Conservation (phyloP, 2,113 vertebrate genomes). For the Ophthalmolycus amberensis region DNA sequence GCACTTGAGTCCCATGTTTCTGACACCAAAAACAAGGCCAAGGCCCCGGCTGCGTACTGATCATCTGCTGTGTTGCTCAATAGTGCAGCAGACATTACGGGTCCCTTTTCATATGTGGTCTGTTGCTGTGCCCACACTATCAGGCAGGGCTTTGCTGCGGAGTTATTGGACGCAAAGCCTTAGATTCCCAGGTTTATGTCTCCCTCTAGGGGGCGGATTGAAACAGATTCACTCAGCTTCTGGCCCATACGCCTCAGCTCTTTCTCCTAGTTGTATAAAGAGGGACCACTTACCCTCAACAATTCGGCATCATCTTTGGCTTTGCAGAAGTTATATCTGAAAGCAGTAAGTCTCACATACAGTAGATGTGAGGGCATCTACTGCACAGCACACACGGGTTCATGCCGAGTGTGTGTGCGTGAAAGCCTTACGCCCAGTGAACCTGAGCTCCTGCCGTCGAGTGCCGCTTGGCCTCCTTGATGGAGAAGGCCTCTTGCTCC, state of each 20-base stretch:
- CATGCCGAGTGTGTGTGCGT: background rate
- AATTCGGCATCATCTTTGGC: constrained; percentile 71
- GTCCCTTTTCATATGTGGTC: background rate
- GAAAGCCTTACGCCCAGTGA: constrained; percentile 75
- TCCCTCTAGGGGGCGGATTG: constrained; percentile 54
- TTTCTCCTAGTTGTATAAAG: background rate
- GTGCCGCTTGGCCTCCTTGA: constrained; percentile 81
- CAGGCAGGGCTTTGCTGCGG: constrained; percentile 1
- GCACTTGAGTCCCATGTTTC: constrained; percentile 14
- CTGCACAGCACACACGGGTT: background rate
- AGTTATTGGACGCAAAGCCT: constrained; percentile 4
- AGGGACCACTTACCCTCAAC: background rate
- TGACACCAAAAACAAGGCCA: constrained; percentile 14
- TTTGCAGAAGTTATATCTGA: constrained; percentile 48
- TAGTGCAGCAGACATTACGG: constrained; percentile 10
- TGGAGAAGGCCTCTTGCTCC: constrained; percentile 71
- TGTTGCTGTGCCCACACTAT: background rate
- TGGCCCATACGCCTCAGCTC: background rate
- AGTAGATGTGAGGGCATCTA: constrained; percentile 10
- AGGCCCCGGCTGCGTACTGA: background rate
- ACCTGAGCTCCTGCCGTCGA: constrained; percentile 77
- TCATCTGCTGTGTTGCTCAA: constrained; percentile 13
- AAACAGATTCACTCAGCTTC: constrained; percentile 5
- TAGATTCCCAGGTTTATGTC: constrained; percentile 43
- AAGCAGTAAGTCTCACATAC: constrained; percentile 28